A percentile compares a stretch with the other conserved stretches of the same genome.
phyloP scores from a whole-genome alignment of 2,113 vertebrate species.

The Saimiri boliviensis region DNA sequence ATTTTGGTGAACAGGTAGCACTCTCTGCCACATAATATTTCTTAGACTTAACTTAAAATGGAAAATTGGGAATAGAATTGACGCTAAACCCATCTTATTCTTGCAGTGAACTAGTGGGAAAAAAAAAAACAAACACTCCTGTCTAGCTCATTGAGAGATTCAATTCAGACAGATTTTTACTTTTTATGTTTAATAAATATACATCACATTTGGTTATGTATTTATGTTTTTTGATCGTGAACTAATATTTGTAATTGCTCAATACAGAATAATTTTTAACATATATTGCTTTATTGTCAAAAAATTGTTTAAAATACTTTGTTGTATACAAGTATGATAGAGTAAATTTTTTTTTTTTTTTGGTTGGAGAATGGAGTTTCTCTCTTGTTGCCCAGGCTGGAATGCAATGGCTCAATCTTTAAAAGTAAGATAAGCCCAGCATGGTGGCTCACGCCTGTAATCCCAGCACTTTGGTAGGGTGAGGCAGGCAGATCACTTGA shows the following conservation, averaged over 20 bases:
- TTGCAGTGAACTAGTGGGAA: neutral
- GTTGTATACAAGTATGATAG: neutral
- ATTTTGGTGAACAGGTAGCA: neutral
- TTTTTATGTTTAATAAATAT: neutral
- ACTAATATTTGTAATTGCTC: neutral
- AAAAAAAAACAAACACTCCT: neutral
- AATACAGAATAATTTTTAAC: neutral
- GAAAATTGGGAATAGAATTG: neutral
- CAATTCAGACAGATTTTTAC: neutral
- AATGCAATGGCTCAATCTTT: too few relatives aligned
- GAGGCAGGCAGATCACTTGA: too few relatives aligned
- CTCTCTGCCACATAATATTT: neutral
- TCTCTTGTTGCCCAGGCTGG: too few relatives aligned
- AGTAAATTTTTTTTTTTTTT: neutral
- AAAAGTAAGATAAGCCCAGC: too few relatives aligned
- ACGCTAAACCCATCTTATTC: neutral
- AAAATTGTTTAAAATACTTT: constrained; percentile 24
- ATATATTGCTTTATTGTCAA: neutral
- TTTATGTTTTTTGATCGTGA: neutral
- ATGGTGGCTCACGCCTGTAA: too few relatives aligned
- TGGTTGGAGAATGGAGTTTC: too few relatives aligned
- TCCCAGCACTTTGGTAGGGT: too few relatives aligned
- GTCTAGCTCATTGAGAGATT: neutral
- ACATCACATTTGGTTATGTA: neutral
- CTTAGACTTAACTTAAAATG: neutral